These are phyloP conservation scores for Todiramphus saurophagus DNA, from an alignment of 2,113 vertebrate species.

Conservation along the genomic window DNA sequence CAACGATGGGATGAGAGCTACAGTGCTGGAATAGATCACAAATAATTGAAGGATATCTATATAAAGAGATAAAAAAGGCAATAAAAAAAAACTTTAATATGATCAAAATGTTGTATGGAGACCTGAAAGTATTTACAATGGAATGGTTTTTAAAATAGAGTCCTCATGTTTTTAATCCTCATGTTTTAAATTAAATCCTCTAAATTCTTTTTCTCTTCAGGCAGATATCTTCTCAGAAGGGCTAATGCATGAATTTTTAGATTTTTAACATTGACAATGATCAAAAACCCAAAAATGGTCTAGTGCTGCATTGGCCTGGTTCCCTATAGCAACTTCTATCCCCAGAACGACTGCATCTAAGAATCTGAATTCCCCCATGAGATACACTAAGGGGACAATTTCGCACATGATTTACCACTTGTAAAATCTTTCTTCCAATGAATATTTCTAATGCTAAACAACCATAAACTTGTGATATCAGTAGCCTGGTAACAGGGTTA, in stretches of 20 bases:
- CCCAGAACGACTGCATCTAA: neutral
- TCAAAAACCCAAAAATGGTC: neutral
- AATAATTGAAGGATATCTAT: neutral
- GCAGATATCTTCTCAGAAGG: neutral
- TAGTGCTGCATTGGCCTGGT: neutral
- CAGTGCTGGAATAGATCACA: neutral
- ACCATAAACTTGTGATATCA: neutral
- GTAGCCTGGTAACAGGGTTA: neutral
- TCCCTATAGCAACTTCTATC: neutral
- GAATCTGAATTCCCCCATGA: neutral
- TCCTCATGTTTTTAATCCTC: accelerated
- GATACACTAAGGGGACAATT: neutral
- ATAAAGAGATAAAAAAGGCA: neutral
- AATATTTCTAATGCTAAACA: neutral
- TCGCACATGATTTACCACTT: neutral
- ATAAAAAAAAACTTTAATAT: neutral
- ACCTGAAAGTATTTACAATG: neutral
- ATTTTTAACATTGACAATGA: neutral
- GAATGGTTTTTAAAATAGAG: neutral
- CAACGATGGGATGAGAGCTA: neutral
- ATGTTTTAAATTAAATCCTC: neutral
- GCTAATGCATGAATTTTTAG: neutral
- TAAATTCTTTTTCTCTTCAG: neutral
- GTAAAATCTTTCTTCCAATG: neutral
- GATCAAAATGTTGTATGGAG: neutral